Conservation (phyloP, 2,113 vertebrate species). For the Accipiter virgatus region DNA sequence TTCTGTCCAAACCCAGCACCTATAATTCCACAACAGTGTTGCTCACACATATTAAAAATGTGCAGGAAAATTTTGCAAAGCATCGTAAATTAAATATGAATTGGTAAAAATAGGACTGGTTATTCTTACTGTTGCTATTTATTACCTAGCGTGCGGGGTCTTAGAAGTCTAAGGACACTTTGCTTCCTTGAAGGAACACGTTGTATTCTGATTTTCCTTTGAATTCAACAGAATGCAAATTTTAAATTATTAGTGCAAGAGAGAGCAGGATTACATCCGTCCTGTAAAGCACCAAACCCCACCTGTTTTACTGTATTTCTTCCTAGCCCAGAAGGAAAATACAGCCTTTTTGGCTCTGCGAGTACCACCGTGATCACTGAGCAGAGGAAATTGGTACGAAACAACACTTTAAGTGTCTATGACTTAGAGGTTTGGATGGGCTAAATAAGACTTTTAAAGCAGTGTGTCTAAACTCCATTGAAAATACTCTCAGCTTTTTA, state of each 20-base stretch:
- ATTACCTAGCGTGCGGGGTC: not conserved
- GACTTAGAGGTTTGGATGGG: not conserved
- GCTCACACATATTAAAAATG: not conserved
- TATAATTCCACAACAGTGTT: not conserved
- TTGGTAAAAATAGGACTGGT: not conserved
- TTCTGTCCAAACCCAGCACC: not conserved
- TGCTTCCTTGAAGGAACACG: not conserved
- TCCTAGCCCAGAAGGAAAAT: not conserved
- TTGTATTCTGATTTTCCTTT: not conserved
- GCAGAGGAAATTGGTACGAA: not conserved
- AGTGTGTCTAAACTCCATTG: not conserved
- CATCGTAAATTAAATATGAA: not conserved
- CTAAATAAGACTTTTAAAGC: not conserved
- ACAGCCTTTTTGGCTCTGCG: not conserved
- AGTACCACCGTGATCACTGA: not conserved
- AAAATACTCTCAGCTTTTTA: not conserved
- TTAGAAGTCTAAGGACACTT: not conserved
- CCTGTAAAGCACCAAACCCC: not conserved
- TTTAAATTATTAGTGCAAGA: not conserved
- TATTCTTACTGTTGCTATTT: not conserved
- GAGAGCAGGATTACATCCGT: not conserved
- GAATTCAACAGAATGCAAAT: not conserved
- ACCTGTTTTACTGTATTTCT: not conserved
- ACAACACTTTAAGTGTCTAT: not conserved
- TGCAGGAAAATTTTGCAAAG: not conserved